Conservation (phyloP, 2,113 vertebrate species). For the Thamnophis sirtalis region DNA sequence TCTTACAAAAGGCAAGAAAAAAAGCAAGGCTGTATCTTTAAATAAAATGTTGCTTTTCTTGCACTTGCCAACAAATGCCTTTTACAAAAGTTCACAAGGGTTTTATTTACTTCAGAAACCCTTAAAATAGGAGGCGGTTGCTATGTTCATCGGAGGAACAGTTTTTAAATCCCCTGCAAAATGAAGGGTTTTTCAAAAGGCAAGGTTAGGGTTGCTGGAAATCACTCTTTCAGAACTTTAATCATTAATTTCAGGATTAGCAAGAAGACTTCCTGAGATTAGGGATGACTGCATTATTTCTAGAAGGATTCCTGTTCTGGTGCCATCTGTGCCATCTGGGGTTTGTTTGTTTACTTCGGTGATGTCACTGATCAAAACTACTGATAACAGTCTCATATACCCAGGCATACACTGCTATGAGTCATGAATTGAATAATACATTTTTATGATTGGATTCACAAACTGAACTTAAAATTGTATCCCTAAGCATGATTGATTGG, state of each 20-base stretch:
- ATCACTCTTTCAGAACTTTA: not conserved
- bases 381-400: not conserved
- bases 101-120: not conserved
- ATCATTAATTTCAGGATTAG: not conserved
- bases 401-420: not conserved
- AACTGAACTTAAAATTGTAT: not conserved
- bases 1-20: not conserved
- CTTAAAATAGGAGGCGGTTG: not conserved
- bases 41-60: not conserved
- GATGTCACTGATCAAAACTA: not conserved
- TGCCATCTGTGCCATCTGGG: not conserved
- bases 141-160: not conserved
- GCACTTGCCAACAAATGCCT: not conserved
- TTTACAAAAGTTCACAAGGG: not conserved
- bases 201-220: not conserved
- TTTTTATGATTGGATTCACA: not conserved
- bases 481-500: not conserved
- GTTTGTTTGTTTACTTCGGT: not conserved
- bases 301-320: not conserved
- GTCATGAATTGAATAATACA: not conserved
- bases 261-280: not conserved
- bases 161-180: not conserved
- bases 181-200: not conserved
- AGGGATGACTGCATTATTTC: not conserved
- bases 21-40: not conserved